Evolutionary conservation across 2,888 invertebrate genomes (phyloP), one percentile per base, ranked within the genome.

Genomic region (Epirrhoe alternata): DNA sequence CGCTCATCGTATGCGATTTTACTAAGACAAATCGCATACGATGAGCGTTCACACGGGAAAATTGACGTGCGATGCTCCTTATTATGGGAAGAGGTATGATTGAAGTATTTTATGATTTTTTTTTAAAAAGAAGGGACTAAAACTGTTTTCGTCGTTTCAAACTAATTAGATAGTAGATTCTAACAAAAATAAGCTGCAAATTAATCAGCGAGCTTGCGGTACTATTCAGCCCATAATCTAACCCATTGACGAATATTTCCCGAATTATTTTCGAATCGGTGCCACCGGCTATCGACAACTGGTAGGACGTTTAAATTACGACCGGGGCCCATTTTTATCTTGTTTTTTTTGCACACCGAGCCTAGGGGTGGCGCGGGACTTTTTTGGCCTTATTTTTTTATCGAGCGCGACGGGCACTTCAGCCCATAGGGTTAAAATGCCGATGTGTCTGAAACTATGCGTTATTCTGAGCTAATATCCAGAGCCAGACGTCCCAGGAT

Each of bases 221-320:
- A 53, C 35, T 58, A 59, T 54, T 55, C 17, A 16, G 31, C 30
- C 47, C 14, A 50, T 64, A 61, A 57, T 64, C 53, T 67, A 61
- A 64, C 50, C 53, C 57, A 68, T 61, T 61, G 51, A 58, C 52
- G 68, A 50, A 64, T 50, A 59, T 61, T 66, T 55, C 38, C 52
- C 58, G 62, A 66, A 68, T 63, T 64, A 68, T 66, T 63, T 66
- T 71, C 54, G 54, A 62, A 67, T 69, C 66, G 64, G 49, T 64
- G 79, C 85, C 86, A 76, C 77, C 73, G 84, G 87, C 87, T 89
- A 87, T 84, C 84, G 86, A 86, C 89, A 85, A 85, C 89, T 88
- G 88, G 86, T 85, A 85, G 86, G 85, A 86, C 89, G 89, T 85
- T 90, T 92, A 92, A 92, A 92, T 92, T 92, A 92, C 91, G 92